These are phyloP conservation scores for Saguinus midas DNA, from an alignment of 2,113 vertebrate species.

Conservation along the genomic window DNA sequence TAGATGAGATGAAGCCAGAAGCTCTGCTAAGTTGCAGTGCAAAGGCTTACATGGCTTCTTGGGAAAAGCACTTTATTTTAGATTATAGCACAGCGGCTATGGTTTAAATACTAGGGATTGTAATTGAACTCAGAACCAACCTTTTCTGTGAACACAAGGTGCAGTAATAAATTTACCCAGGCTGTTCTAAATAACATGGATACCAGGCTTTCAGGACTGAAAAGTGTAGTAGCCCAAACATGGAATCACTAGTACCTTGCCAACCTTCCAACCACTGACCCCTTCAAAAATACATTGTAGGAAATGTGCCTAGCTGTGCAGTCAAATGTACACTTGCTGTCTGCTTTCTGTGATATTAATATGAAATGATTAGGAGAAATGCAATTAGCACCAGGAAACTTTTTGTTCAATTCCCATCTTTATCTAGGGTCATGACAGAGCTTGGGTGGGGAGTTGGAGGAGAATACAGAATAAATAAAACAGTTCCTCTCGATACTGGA, in stretches of 20 bases:
- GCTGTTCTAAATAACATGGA: constrained; percentile 47
- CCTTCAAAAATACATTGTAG: not conserved
- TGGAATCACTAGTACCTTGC: not conserved
- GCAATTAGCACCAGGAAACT: not conserved
- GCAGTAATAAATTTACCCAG: constrained; percentile 67
- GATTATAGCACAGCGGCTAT: constrained; percentile 81
- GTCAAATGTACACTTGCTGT: not conserved
- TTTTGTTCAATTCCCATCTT: constrained; percentile 40
- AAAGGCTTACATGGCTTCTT: constrained; percentile 79
- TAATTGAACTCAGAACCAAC: constrained; percentile 82
- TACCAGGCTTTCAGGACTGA: constrained; percentile 13
- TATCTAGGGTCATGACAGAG: not conserved
- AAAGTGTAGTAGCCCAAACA: not conserved
- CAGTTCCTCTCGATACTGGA: not conserved
- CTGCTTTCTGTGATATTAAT: not conserved
- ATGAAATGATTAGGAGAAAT: not conserved
- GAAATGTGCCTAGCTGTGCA: not conserved
- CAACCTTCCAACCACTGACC: not conserved
- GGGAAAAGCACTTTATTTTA: constrained; percentile 87
- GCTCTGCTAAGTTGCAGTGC: constrained; percentile 65
- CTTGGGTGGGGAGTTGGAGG: not conserved
- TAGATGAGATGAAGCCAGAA: constrained; percentile 78
- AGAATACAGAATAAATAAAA: constrained; percentile 27
- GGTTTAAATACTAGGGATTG: constrained; percentile 82
- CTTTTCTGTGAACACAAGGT: constrained; percentile 63